Evolutionary conservation across 2,113 vertebrate genomes (phyloP), one percentile per base, ranked within the genome.

Genomic region (Parotia lawesii): DNA sequence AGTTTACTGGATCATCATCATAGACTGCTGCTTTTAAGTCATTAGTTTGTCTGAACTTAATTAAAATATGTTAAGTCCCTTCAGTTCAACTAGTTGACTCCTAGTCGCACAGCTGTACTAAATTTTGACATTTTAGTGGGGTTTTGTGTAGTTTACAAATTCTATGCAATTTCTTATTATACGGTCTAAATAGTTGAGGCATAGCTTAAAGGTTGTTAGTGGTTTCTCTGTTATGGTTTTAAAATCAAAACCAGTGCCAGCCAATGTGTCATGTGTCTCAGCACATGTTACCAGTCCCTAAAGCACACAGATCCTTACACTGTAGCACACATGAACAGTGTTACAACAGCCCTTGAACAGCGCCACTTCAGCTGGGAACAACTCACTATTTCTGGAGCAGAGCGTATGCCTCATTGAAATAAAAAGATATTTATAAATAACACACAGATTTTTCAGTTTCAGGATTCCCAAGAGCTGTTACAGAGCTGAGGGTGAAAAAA

Each of bases 211-310:
- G 90, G 62, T 93, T 90, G 33, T 92, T 95, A 77, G 93, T 89
- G 93, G 91, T 95, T 96, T 95, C 64, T 95, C 79, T 95, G 86
- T 86, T 92, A 70, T 50, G 83, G 73, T 74, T 93, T 90, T 86
- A 54, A 90, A 95, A 95, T 92, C 60, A 80, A 90, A 94, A 85
- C 54, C 73, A 89, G 69, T 89, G 89, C 89, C 87, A 87, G 61
- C 51, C 73, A 81, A 62, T 60, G 67, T 92, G 90, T 69, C n/a
- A 45, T 70, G 22, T 83, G 15, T 53, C 85, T 94, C 75, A 80
- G 74, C 71, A 76, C 47, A 73, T 76, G 64, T 38, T 83, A 73
- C 31, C 58, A 62, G 64, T 62, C 67, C 72, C 85, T 90, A 40
- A 70, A 91, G 8, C 67, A 85, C 85, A 76, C 7, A 54, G 60